These are phyloP conservation scores for Bubo blakistoni DNA, from an alignment of 2,113 vertebrate genomes.

Conservation along the genomic window DNA sequence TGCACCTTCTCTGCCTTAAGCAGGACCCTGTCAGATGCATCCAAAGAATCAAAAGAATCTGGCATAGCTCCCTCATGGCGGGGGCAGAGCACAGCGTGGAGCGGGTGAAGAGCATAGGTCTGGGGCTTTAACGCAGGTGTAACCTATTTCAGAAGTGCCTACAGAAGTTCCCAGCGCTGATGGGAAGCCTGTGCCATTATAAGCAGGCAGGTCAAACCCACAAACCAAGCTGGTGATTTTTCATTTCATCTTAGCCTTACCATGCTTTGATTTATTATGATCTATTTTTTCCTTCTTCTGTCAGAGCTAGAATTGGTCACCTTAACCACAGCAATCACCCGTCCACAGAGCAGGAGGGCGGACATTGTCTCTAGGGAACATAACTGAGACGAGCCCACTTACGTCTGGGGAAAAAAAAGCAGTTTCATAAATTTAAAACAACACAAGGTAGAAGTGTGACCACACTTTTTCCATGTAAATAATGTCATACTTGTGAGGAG, in stretches of 20 bases:
- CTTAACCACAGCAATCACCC: background rate
- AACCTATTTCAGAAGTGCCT: background rate
- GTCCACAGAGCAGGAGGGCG: background rate
- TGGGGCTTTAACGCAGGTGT: background rate
- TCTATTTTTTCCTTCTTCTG: slow-evolving; percentile 56
- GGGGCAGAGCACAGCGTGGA: background rate
- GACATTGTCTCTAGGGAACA: slow-evolving; percentile 4
- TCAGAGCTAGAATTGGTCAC: background rate
- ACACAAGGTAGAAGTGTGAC: slow-evolving; percentile 49
- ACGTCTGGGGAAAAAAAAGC: background rate
- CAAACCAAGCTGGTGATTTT: slow-evolving; percentile 2
- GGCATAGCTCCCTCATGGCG: background rate
- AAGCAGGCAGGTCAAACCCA: slow-evolving; percentile 4
- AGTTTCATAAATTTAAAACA: slow-evolving; percentile 61
- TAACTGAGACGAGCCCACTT: slow-evolving; percentile 35
- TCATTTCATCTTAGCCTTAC: slow-evolving; percentile 48
- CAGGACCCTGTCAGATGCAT: background rate
- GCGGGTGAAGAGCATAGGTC: background rate
- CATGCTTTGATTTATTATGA: slow-evolving; percentile 54
- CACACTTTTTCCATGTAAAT: slow-evolving; percentile 70
- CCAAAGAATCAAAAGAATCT: background rate
- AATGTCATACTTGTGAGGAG: slow-evolving; percentile 66
- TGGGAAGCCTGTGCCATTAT: background rate
- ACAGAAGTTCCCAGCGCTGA: background rate
- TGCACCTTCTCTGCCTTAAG: background rate